Evolutionary conservation across 92 coral and sea anemone genomes (phyloP).

Genomic region (Phenganax marumi): DNA sequence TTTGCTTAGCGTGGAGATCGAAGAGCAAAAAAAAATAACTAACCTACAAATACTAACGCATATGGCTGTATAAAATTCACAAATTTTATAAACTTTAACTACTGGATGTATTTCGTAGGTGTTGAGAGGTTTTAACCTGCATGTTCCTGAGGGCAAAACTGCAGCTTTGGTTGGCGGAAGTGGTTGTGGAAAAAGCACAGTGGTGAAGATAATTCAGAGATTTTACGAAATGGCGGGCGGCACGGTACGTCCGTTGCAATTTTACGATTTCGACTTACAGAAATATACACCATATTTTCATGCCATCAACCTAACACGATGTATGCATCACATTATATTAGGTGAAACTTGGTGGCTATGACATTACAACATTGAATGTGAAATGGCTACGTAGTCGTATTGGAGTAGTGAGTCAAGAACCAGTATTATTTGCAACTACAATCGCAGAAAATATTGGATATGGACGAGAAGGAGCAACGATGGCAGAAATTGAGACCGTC

Average conservation of each 20-base stretch:
- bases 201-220: conserved; percentile 55
- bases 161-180: conserved; percentile 62
- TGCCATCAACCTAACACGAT: too few species aligned
- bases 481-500: conserved; percentile 52
- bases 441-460: conserved; percentile 61
- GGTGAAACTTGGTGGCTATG: conserved; percentile 53
- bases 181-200: conserved; percentile 62
- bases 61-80: too few species aligned
- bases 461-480: conserved; percentile 58
- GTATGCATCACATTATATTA: neutral
- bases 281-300: neutral
- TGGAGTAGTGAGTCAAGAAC: conserved; percentile 62
- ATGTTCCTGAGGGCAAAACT: conserved; percentile 48
- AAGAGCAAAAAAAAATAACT: too few species aligned
- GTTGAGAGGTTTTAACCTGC: conserved; percentile 41
- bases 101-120: conserved; percentile 16
- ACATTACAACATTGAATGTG: conserved; percentile 48
- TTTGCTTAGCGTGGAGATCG: too few species aligned
- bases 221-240: conserved; percentile 53
- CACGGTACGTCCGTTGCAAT: conserved; percentile 22
- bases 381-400: conserved; percentile 58
- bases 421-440: conserved; percentile 59
- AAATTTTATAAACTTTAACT: neutral
- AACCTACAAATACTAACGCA: too few species aligned
- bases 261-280: neutral